Conservation (phyloP, 2,888 invertebrate genomes). For the Drosophila siamana region DNA sequence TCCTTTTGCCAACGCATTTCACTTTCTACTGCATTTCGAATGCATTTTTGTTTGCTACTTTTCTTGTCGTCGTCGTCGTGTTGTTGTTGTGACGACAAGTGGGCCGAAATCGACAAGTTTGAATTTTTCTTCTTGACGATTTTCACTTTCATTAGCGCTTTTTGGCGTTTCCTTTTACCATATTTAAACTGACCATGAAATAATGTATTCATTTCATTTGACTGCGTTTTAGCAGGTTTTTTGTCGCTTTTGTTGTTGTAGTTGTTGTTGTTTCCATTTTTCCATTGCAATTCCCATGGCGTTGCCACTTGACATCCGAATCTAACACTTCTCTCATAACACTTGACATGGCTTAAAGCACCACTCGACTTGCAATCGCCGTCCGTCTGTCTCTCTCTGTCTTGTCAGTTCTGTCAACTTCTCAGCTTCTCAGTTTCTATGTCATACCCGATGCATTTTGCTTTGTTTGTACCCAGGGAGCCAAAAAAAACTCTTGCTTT, state of each 20-base stretch:
- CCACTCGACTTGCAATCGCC: constrained; percentile 23
- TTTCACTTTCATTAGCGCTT: constrained; percentile 67
- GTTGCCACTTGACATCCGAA: constrained; percentile 38
- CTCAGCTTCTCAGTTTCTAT: constrained; percentile 16
- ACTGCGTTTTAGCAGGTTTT: neutral
- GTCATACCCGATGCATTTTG: constrained; percentile 10
- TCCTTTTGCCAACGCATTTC: constrained; percentile 72
- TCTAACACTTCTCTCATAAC: constrained; percentile 34
- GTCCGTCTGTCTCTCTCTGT: constrained; percentile 10
- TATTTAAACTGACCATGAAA: constrained; percentile 48
- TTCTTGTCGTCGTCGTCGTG: constrained; percentile 14
- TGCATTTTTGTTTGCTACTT: constrained; percentile 57
- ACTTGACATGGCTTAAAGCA: constrained; percentile 22
- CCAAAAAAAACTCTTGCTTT: constrained; percentile 54
- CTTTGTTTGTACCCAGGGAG: constrained; percentile 52
- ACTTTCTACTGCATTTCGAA: constrained; percentile 78
- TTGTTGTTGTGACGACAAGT: constrained; percentile 50
- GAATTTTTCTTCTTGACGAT: constrained; percentile 56
- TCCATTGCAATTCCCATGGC: constrained; percentile 28
- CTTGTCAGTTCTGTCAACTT: constrained; percentile 23
- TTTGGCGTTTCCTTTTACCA: constrained; percentile 56
- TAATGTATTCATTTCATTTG: constrained; percentile 34
- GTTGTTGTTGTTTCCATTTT: neutral
- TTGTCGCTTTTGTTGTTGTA: neutral
- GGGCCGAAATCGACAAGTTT: constrained; percentile 57